A percentile compares a stretch with the other conserved stretches of the same genome.
Evolutionary conservation across 2,113 vertebrate species (phyloP).

Genomic region (Cygnus buccinator): DNA sequence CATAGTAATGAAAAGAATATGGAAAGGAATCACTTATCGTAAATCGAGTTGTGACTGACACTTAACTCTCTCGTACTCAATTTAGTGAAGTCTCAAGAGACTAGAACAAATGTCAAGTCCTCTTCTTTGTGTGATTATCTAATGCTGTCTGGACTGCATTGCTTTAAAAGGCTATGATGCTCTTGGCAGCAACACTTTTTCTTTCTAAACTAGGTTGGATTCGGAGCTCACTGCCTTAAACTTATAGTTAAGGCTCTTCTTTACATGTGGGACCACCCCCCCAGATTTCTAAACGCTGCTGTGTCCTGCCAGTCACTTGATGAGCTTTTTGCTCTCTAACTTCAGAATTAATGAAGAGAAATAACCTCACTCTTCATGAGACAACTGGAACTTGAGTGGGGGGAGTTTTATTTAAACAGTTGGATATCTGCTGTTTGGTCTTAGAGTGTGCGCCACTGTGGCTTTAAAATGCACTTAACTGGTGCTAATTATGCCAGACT

Average conservation of each 20-base stretch:
- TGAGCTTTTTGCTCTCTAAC: not conserved
- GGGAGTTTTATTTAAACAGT: not conserved
- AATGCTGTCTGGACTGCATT: not conserved
- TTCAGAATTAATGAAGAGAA: not conserved
- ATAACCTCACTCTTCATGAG: not conserved
- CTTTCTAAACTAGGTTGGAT: not conserved
- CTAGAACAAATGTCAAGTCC: not conserved
- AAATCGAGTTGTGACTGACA: not conserved
- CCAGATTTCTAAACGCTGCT: rapidly evolving
- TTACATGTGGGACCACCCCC: not conserved
- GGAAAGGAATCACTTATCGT: not conserved
- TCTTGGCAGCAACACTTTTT: not conserved
- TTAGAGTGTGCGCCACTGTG: not conserved
- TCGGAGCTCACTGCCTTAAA: not conserved
- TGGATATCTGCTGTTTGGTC: not conserved
- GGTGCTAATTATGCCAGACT: not conserved
- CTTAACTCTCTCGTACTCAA: not conserved
- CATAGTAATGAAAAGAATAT: not conserved
- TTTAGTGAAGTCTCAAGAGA: not conserved
- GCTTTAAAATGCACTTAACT: not conserved
- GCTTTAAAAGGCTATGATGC: not conserved
- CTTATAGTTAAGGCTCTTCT: not conserved
- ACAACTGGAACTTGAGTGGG: not conserved
- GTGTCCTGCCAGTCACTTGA: not conserved
- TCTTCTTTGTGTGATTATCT: not conserved